Conservation (phyloP, 2,113 vertebrate genomes). For the Eulacestoma nigropectus region DNA sequence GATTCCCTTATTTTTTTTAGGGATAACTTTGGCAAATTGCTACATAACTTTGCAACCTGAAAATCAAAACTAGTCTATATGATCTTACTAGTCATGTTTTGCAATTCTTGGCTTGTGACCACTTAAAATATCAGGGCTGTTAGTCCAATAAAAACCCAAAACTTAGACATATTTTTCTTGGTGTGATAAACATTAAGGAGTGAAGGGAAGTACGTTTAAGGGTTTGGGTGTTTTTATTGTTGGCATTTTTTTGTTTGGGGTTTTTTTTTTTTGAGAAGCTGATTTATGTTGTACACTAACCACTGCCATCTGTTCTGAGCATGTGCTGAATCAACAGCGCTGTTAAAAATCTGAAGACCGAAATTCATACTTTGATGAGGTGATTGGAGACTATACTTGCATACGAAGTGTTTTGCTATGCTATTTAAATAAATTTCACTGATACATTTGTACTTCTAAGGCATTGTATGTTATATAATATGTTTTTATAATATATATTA, state of each 20-base stretch:
- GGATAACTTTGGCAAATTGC: background rate
- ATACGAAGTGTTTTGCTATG: background rate
- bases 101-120: background rate
- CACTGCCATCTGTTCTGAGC: background rate
- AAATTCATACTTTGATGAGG: background rate
- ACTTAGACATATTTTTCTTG: background rate
- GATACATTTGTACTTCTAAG: background rate
- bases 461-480: background rate
- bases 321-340: background rate
- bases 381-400: background rate
- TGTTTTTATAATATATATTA: background rate
- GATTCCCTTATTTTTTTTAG: background rate
- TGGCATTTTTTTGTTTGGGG: background rate
- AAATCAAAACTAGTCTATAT: background rate
- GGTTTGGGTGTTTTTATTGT: background rate
- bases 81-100: background rate
- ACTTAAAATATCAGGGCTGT: background rate
- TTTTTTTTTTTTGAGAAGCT: background rate
- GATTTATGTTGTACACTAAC: background rate
- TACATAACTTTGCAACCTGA: background rate
- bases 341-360: background rate
- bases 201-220: background rate
- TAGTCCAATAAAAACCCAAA: background rate
- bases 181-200: background rate
- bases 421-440: background rate